Percentiles rank a stretch among this genome's conserved stretches.
phyloP scores from a whole-genome alignment of 2,888 invertebrate species.

The Tetragonisca angustula region DNA sequence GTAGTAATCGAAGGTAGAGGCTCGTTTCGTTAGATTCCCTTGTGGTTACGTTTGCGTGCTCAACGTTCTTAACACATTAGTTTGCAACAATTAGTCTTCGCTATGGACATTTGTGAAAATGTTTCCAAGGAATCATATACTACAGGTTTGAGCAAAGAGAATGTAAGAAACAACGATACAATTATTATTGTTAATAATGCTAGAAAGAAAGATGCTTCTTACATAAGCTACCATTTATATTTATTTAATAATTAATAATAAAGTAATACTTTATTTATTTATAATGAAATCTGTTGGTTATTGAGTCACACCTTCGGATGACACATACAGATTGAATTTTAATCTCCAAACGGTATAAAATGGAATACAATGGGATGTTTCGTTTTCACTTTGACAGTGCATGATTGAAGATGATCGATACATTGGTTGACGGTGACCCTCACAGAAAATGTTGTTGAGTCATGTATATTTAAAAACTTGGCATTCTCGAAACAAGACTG shows the following conservation, averaged over 20 bases:
- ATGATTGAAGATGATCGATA: not conserved
- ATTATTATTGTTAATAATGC: not conserved
- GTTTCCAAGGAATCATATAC: not conserved
- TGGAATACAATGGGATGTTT: not conserved
- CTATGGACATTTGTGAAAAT: too few relatives aligned
- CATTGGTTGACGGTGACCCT: not conserved
- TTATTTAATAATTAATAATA: not conserved
- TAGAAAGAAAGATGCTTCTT: not conserved
- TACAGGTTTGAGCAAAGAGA: not conserved
- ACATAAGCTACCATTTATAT: not conserved
- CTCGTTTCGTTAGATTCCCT: not conserved
- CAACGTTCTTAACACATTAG: not conserved
- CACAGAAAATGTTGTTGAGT: not conserved
- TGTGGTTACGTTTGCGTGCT: not conserved
- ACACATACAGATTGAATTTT: not conserved
- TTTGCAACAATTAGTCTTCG: not conserved
- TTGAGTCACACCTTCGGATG: not conserved
- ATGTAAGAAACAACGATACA: not conserved
- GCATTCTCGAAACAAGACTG: not conserved
- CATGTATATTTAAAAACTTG: constrained; percentile 6
- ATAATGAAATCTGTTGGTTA: too few relatives aligned
- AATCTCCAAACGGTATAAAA: not conserved
- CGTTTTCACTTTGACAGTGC: not conserved
- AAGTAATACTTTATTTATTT: too few relatives aligned
- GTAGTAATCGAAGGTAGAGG: not conserved